A percentile compares a stretch with the other conserved stretches of the same genome.
phyloP scores from a whole-genome alignment of 2,113 vertebrate genomes.

The Pimephales promelas region DNA sequence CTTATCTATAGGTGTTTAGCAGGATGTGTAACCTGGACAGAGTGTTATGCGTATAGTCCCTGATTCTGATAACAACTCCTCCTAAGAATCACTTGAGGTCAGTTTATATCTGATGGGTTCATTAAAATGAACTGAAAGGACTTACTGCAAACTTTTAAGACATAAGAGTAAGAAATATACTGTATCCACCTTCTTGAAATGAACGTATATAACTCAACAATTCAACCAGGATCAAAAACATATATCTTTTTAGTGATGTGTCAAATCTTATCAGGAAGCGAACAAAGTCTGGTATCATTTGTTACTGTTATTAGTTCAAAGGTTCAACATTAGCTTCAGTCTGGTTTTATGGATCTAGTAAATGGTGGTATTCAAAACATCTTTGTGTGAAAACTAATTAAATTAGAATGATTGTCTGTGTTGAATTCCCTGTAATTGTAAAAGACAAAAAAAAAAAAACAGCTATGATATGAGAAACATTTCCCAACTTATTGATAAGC shows the following conservation, averaged over 20 bases:
- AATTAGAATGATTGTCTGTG: not conserved
- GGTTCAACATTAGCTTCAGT: constrained; percentile 19
- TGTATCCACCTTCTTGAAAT: not conserved
- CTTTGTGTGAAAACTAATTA: not conserved
- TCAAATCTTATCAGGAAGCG: constrained; percentile 34
- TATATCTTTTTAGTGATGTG: not conserved
- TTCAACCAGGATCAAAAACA: not conserved
- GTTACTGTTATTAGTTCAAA: constrained; percentile 30
- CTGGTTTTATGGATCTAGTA: constrained; percentile 6
- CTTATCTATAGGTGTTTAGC: not conserved
- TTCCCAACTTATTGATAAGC: not conserved
- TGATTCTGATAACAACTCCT: not conserved
- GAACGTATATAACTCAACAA: not conserved
- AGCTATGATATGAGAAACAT: not conserved
- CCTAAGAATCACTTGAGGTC: not conserved
- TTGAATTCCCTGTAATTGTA: not conserved
- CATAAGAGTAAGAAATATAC: not conserved
- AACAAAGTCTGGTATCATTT: constrained; percentile 35
- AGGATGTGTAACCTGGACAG: not conserved
- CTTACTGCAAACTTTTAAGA: not conserved
- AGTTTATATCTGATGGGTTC: not conserved
- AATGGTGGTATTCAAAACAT: not conserved
- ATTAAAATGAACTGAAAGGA: not conserved
- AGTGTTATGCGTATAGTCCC: not conserved
- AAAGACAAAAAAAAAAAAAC: not conserved